Evolutionary conservation across 2,888 invertebrate genomes (phyloP).

Genomic region (Metacarcinus magister): DNA sequence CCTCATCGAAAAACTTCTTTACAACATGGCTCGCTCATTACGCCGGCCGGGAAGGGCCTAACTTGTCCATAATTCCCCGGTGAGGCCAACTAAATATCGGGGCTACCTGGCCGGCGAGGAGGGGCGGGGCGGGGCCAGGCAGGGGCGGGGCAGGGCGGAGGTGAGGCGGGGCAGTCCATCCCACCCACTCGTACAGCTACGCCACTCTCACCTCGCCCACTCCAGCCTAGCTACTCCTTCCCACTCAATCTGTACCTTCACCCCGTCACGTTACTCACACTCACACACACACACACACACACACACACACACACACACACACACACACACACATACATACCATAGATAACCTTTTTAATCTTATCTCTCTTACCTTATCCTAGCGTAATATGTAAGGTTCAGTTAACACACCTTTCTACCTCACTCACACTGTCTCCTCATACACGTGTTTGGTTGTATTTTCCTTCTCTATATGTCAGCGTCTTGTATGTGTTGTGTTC

Average conservation of each 20-base stretch:
- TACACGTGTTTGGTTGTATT: not conserved
- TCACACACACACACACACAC: too few relatives aligned
- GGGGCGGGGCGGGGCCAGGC: not conserved
- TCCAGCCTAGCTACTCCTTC: not conserved
- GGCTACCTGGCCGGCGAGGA: slow-evolving; percentile 50
- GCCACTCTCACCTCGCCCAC: not conserved
- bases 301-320: not conserved
- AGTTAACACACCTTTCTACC: not conserved
- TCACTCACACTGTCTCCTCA: not conserved
- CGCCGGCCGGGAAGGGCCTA: slow-evolving; percentile 66
- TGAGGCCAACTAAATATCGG: slow-evolving; percentile 69
- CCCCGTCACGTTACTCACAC: not conserved
- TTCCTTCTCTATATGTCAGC: not conserved
- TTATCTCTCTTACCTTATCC: not conserved
- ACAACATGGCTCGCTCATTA: slow-evolving; percentile 77
- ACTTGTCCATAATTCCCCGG: slow-evolving; percentile 73
- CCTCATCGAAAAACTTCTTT: slow-evolving; percentile 81
- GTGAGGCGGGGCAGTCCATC: not conserved
- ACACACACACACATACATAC: not conserved
- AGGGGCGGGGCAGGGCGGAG: not conserved
- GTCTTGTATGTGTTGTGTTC: not conserved
- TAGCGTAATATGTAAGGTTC: not conserved
- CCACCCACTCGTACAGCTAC: not conserved
- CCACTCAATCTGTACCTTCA: not conserved
- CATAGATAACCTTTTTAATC: not conserved